Percentiles rank a stretch among this genome's conserved stretches.
phyloP scores from a whole-genome alignment of 2,113 vertebrate genomes.

The Pterocles orientalis region DNA sequence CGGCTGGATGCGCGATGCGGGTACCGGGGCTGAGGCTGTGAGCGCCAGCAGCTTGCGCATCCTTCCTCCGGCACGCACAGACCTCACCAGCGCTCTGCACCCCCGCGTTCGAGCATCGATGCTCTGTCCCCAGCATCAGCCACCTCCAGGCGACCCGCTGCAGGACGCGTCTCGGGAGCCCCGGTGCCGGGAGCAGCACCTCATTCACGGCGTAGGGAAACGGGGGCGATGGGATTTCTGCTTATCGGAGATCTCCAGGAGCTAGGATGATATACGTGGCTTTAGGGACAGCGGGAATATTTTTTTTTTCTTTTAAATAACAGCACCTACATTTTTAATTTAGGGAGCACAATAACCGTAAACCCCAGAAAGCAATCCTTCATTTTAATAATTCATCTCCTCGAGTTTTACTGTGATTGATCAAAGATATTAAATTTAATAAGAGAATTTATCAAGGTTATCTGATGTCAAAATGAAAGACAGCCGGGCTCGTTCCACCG shows the following conservation, averaged over 20 bases:
- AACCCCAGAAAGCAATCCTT: constrained; percentile 1
- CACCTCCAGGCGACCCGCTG: accelerated
- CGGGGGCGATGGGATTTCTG: not conserved
- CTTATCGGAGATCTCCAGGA: not conserved
- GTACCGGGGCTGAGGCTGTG: not conserved
- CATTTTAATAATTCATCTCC: constrained; percentile 50
- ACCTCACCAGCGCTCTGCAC: not conserved
- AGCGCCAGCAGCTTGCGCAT: accelerated
- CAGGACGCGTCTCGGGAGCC: not conserved
- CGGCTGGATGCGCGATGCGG: accelerated
- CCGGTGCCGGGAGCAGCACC: too few relatives aligned
- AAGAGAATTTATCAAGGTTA: constrained; percentile 58
- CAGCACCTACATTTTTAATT: constrained; percentile 22
- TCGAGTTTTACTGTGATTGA: constrained; percentile 53
- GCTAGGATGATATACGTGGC: not conserved
- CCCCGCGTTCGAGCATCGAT: accelerated
- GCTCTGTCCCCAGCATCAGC: accelerated
- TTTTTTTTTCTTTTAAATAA: constrained; percentile 13
- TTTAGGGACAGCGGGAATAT: not conserved
- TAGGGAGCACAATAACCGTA: constrained; percentile 7
- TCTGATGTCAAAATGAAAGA: constrained; percentile 6
- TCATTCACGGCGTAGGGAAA: not conserved
- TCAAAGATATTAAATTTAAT: constrained; percentile 61
- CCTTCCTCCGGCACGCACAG: accelerated
- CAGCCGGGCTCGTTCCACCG: not conserved